phyloP scores from a whole-genome alignment of 2,797 vertebrate genomes.

The Anabacerthia variegaticeps region DNA sequence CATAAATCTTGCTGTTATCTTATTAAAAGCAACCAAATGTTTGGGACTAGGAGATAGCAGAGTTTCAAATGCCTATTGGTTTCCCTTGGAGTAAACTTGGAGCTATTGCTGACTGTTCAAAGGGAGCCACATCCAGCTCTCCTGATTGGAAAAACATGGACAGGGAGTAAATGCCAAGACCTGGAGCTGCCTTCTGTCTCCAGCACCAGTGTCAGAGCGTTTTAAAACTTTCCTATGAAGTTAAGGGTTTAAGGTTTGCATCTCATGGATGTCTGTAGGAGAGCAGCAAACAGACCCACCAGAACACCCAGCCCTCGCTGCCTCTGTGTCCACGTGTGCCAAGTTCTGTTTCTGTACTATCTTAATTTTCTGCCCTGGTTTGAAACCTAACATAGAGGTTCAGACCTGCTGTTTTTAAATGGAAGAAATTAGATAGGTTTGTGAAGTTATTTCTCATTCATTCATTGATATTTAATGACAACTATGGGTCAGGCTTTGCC shows the following conservation, averaged over 20 bases:
- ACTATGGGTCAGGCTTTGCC: background rate
- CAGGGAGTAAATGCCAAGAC: slow-evolving; percentile 25
- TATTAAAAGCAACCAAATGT: slow-evolving; percentile 34
- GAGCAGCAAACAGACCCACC: background rate
- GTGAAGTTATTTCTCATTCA: background rate
- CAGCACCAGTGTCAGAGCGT: background rate
- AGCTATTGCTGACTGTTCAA: slow-evolving; percentile 24
- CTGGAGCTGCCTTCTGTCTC: slow-evolving; percentile 2
- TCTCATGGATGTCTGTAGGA: background rate
- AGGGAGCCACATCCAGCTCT: slow-evolving; percentile 37
- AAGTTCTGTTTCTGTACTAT: background rate
- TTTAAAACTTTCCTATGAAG: background rate
- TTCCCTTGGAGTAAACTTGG: slow-evolving; percentile 4
- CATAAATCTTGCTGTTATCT: slow-evolving; percentile 8
- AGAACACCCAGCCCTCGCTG: fast-evolving
- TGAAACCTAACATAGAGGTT: background rate
- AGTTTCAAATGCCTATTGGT: background rate
- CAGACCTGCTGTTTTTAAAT: background rate
- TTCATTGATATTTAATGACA: background rate
- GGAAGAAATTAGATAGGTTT: background rate
- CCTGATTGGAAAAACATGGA: slow-evolving; percentile 49
- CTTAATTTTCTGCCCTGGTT: background rate
- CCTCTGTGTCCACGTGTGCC: fast-evolving
- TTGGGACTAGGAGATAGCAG: slow-evolving; percentile 5
- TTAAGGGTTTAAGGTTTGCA: background rate